Base-by-base conservation (phyloP, 2,888 invertebrate genomes). In the Timema podura region DNA sequence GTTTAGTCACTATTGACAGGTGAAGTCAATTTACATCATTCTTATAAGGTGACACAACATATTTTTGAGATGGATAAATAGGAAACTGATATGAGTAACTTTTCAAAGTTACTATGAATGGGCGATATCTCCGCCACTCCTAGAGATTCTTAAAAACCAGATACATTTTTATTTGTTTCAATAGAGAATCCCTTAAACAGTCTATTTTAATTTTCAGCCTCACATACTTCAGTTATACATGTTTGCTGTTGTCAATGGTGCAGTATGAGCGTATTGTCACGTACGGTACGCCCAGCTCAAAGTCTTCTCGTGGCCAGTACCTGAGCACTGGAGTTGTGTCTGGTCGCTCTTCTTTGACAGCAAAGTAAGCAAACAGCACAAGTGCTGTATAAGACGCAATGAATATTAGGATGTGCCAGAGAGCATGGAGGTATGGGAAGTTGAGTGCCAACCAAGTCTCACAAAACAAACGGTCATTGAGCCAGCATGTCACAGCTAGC, bases 341-440 rank as follows among this genome's bases (percentile, higher is more conserved):
- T 1, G 92, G 91, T 72, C 85, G 83, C 77, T 92, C 91, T 66
- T 89, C 88, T 68, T 85, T 84, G 0, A 91, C 92, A 76, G 90
- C 88, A 79, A 92, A 91, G 79, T 91, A 93, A 0, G 92, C 91
- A 77, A 90, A 91, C 0, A 93, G 84, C 7, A 93, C 92, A 16
- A 91, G 85, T 13, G 89, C 88, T 6, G 91, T 90, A 76, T 92
- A 93, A 48, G 90, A 87, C 0, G 91, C 89, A 67, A 93, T 90
- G 77, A 91, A 92, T 75, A 92, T 91, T 68, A 92, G 87, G 13
- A 93, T 82, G 79, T 93, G 93, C 93, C 93, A 93, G 16, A 92
- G 84, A 11, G 91, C 91, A 79, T 93, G 93, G 77, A 93, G 84
- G 81, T 93, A 93, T 0, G 92, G 92, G 76, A 93, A 91, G 81